Base-by-base conservation (phyloP, 1,140 invertebrate species). In the Drosophila rhopaloa region DNA sequence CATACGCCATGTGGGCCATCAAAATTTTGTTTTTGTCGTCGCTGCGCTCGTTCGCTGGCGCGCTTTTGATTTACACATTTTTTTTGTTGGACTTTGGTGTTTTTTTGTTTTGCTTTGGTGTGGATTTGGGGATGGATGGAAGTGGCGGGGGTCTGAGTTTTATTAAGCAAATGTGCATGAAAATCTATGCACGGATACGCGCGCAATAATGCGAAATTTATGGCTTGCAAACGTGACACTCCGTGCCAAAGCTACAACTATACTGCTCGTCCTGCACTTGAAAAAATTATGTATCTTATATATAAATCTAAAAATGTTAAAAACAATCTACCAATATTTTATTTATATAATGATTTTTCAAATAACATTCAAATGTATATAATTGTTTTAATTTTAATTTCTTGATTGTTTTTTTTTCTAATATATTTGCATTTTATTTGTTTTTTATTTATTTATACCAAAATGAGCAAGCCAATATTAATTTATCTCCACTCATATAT, bases 1-100 rank as follows among this genome's bases (percentile, higher is more conserved):
- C 80, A 89, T 89, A 89, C 84, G 84, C 84, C 84, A 89, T 89
- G 84, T 81, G 79, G 84, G 67, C 80, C 84, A 89, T 81, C 84
- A 89, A 89, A 84, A 88, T 88, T 48, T 72, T 77, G 67, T 54
- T 66, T 78, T 70, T 81, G 71, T 78, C 62, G 56, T 57, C 61
- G 63, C 14, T 61, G 65, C 37, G 46, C 58, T 62, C 41, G 48
- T 24, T 77, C 37, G 40, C 50, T 44, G 44, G 37, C 56, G 40
- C 54, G 40, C 46, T 57, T 54, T 41, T 51, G 56, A 71, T 73
- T 73, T 50, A 48, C 60, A 48, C 55, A 61, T 65, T 60, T 60
- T 62, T 76, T 70, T 48, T 37, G 35, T 61, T 16, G 55, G 44
- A 51, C 35, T 66, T 57, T 66, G 24, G 38, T 76, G 65, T 75